Evolutionary conservation across 2,797 vertebrate species (phyloP).

Genomic region (Argentina silus): DNA sequence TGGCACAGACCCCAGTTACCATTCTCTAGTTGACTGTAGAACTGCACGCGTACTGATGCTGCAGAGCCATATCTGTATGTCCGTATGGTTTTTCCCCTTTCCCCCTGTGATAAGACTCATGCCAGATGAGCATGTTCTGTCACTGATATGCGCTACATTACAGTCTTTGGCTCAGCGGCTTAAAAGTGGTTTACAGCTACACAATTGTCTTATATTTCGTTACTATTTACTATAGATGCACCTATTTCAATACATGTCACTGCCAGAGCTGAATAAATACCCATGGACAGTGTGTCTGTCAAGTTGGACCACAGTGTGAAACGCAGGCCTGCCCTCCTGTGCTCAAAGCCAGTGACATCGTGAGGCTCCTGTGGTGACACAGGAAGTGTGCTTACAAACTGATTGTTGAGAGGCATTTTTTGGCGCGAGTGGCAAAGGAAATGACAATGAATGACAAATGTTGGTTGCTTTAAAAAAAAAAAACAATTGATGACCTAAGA

Average conservation of each 20-base stretch:
- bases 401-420: constrained; percentile 26
- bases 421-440: constrained; percentile 26
- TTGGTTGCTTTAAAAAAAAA: neutral
- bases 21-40: neutral
- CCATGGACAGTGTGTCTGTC: neutral
- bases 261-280: neutral
- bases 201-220: no score
- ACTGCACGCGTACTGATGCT: neutral
- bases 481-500: neutral
- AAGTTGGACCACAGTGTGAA: neutral
- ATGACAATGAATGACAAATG: neutral
- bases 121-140: neutral
- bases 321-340: neutral
- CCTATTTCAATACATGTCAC: no score
- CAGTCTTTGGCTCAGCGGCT: no score
- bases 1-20: neutral
- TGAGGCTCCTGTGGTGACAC: constrained; percentile 27
- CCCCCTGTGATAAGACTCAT: neutral
- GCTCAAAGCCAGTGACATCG: neutral
- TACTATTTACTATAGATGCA: no score
- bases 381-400: constrained; percentile 48
- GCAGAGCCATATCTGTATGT: neutral
- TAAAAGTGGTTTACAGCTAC: neutral
- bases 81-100: neutral
- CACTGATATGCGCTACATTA: neutral